A percentile compares a stretch with the other conserved stretches of the same genome.
Evolutionary conservation across 1,140 invertebrate species (phyloP).

Genomic region (Gryon sp.): DNA sequence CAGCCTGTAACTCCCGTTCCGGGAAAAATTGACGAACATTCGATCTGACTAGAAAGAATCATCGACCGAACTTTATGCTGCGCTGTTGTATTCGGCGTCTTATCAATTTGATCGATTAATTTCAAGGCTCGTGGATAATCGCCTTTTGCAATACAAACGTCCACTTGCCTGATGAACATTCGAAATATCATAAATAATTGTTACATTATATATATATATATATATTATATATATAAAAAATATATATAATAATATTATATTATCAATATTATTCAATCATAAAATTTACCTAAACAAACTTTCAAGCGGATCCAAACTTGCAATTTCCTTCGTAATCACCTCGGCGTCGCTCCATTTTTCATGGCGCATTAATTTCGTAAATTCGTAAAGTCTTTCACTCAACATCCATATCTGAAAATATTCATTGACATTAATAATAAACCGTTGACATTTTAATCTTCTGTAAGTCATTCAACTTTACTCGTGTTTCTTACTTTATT

Average conservation of each 20-base stretch:
- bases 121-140: slow-evolving; percentile 83
- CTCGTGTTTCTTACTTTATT: slow-evolving; percentile 71
- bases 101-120: slow-evolving; percentile 81
- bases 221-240: slow-evolving; percentile 4
- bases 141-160: slow-evolving; percentile 85
- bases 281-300: slow-evolving; percentile 78
- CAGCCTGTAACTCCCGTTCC: slow-evolving; percentile 78
- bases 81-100: slow-evolving; percentile 80
- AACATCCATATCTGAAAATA: slow-evolving; percentile 84
- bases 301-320: slow-evolving; percentile 85
- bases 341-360: slow-evolving; percentile 89
- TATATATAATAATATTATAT: neutral
- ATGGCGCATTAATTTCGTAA: slow-evolving; percentile 82
- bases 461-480: too few species aligned
- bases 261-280: too few species aligned
- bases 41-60: slow-evolving; percentile 86
- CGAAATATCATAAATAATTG: too few species aligned
- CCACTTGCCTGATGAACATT: slow-evolving; percentile 82
- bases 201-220: too few species aligned
- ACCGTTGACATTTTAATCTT: too few species aligned
- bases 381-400: slow-evolving; percentile 83
- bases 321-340: slow-evolving; percentile 85
- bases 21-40: slow-evolving; percentile 81
- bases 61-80: slow-evolving; percentile 84
- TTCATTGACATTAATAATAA: slow-evolving; percentile 1